Conservation (phyloP, 2,888 invertebrate genomes). For the Capitulum mitella region DNA sequence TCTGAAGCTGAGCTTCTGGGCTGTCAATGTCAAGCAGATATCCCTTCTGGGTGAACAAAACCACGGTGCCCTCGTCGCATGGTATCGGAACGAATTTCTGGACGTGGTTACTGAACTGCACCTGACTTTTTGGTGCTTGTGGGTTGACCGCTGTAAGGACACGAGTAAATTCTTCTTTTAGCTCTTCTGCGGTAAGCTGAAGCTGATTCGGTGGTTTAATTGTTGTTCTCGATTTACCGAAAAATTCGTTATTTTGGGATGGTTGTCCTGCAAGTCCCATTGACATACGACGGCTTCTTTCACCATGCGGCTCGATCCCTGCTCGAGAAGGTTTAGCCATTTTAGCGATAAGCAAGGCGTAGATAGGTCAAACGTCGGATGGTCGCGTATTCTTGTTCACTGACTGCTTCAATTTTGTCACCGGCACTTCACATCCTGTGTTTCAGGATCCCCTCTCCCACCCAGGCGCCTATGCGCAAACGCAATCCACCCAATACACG, state of each 20-base stretch:
- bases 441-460: too few species aligned
- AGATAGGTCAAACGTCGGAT: too few species aligned
- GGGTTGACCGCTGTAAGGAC: neutral
- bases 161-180: neutral
- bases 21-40: neutral
- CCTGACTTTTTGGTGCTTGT: neutral
- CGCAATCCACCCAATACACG: too few species aligned
- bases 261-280: neutral
- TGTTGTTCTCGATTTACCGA: conserved; percentile 38
- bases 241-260: neutral
- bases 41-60: neutral
- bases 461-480: too few species aligned
- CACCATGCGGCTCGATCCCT: neutral
- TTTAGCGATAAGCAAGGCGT: too few species aligned
- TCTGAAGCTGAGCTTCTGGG: neutral
- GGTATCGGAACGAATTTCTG: neutral
- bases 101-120: neutral
- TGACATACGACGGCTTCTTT: neutral
- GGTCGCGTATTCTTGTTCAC: too few species aligned
- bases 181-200: neutral
- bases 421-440: too few species aligned
- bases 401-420: too few species aligned
- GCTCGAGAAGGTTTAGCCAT: neutral
- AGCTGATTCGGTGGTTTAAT: neutral
- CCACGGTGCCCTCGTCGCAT: neutral